Percentiles rank a stretch among this genome's conserved stretches.
These are phyloP conservation scores for Sarcophaga rosellei DNA, from an alignment of 2,888 invertebrate species.

Conservation along the genomic window DNA sequence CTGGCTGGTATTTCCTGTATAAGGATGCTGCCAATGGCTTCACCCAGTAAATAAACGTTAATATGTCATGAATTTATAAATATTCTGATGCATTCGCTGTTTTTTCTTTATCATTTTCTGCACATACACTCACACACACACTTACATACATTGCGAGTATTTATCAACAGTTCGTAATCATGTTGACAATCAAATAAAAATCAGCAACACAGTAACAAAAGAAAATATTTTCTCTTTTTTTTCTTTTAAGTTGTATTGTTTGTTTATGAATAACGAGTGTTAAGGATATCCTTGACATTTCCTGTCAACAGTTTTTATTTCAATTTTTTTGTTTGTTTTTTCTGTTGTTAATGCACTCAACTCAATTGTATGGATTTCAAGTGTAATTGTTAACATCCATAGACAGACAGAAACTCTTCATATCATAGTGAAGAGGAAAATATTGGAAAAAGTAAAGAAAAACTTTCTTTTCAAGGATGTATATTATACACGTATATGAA, in stretches of 20 bases:
- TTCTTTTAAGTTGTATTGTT: conserved; percentile 52
- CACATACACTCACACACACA: conserved; percentile 47
- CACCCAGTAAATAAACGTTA: conserved; percentile 55
- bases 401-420: conserved; percentile 38
- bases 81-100: conserved; percentile 32
- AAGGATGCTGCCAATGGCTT: conserved; percentile 54
- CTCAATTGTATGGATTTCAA: conserved; percentile 65
- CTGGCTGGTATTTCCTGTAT: conserved; percentile 67
- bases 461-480: conserved; percentile 33
- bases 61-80: conserved; percentile 67
- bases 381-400: conserved; percentile 59
- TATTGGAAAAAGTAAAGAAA: neutral
- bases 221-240: conserved; percentile 33
- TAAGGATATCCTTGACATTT: conserved; percentile 81
- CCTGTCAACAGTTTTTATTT: conserved; percentile 74
- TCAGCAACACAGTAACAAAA: conserved; percentile 4
- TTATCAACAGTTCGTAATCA: conserved; percentile 67
- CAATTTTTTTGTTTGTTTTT: conserved; percentile 17
- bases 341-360: conserved; percentile 66
- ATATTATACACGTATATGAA: conserved; percentile 21
- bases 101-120: conserved; percentile 47
- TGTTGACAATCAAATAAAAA: conserved; percentile 37
- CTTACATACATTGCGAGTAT: neutral
- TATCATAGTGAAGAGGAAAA: conserved; percentile 37
- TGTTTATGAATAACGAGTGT: conserved; percentile 68